Percentiles rank a stretch among this genome's conserved stretches.
phyloP scores from a whole-genome alignment of 2,888 invertebrate species.

The Apantesis nais region DNA sequence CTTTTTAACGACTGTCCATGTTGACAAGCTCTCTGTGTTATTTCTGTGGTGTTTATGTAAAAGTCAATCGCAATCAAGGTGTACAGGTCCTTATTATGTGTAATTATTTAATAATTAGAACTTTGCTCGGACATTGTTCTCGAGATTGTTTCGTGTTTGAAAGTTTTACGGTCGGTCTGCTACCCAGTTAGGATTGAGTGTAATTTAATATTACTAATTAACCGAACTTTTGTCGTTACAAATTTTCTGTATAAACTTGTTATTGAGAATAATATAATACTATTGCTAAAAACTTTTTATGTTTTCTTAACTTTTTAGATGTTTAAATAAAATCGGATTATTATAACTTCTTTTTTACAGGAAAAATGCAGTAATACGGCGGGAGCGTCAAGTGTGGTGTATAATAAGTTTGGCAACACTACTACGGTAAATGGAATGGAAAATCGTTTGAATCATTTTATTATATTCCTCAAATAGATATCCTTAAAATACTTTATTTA shows the following conservation, averaged over 20 bases:
- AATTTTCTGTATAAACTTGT: neutral
- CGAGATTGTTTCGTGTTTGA: neutral
- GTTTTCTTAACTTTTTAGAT: neutral
- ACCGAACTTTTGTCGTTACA: neutral
- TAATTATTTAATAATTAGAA: neutral
- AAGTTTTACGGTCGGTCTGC: neutral
- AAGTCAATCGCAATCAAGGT: slow-evolving; percentile 26
- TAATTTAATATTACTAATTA: slow-evolving; percentile 1
- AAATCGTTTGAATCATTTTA: neutral
- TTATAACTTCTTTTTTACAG: too few species aligned
- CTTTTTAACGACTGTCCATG: slow-evolving; percentile 46
- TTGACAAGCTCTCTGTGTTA: slow-evolving; percentile 47
- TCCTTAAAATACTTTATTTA: too few species aligned
- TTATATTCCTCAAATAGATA: neutral
- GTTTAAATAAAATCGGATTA: neutral
- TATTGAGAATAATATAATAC: neutral
- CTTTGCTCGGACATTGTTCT: neutral
- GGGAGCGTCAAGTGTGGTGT: too few species aligned
- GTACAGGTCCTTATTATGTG: slow-evolving; percentile 8
- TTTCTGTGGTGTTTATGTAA: slow-evolving; percentile 22
- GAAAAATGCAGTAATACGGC: neutral
- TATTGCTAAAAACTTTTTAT: neutral
- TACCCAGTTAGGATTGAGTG: neutral
- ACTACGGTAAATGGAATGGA: neutral
- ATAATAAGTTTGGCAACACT: neutral